phyloP scores from a whole-genome alignment of 2,113 vertebrate genomes.

The Myrmecobius fasciatus region DNA sequence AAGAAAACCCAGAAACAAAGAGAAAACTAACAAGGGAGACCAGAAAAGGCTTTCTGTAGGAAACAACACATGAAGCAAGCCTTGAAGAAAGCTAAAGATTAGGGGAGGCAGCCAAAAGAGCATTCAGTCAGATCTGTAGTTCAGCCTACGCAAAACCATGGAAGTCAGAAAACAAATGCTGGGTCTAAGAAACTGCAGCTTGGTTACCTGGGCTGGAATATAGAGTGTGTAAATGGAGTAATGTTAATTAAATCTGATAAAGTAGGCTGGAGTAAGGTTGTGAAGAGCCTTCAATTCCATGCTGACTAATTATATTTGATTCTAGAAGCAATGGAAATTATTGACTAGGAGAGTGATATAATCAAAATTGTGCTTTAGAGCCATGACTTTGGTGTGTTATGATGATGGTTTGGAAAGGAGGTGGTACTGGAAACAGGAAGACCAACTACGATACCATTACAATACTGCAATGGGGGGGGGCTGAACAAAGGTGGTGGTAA shows the following conservation, averaged over 20 bases:
- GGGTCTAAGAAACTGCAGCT: neutral
- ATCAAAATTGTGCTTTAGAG: neutral
- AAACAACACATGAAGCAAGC: neutral
- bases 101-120: too few relatives aligned
- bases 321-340: neutral
- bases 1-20: neutral
- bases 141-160: neutral
- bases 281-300: neutral
- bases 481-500: neutral
- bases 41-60: neutral
- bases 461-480: neutral
- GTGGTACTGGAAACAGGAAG: neutral
- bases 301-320: neutral
- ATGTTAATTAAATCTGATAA: neutral
- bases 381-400: neutral
- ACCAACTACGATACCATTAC: neutral
- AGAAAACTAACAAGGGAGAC: neutral
- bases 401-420: neutral
- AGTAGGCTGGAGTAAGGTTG: neutral
- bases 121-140: too few relatives aligned
- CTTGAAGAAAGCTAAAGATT: neutral
- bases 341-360: neutral
- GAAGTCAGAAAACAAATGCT: neutral
- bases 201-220: neutral
- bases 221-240: neutral